Conservation (phyloP, 2,888 invertebrate genomes). For the Lasioglossum marginatum region DNA sequence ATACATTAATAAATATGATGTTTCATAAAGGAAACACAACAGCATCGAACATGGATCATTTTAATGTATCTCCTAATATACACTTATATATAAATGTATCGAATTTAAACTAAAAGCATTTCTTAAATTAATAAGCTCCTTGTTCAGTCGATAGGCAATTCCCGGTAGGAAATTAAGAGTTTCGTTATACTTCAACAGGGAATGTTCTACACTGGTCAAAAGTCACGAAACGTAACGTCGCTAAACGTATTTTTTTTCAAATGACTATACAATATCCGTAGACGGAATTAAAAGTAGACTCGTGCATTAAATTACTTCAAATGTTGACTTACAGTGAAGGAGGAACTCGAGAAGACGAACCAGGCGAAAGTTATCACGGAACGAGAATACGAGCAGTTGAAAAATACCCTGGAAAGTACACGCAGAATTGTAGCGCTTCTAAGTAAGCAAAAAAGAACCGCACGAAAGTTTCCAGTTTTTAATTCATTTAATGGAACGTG, state of each 20-base stretch:
- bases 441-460: constrained; percentile 23
- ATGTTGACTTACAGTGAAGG: constrained; percentile 32
- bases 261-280: neutral
- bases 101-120: neutral
- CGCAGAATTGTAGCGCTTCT: constrained; percentile 28
- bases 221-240: neutral
- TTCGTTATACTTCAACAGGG: neutral
- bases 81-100: neutral
- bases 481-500: neutral
- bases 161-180: neutral
- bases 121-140: neutral
- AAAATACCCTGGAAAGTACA: constrained; percentile 19
- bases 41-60: too few relatives aligned
- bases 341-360: constrained; percentile 1
- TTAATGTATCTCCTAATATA: neutral
- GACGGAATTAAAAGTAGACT: neutral
- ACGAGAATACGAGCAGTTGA: constrained; percentile 27
- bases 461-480: neutral
- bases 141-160: neutral
- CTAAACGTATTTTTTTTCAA: neutral
- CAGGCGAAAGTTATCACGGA: neutral
- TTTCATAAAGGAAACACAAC: too few relatives aligned
- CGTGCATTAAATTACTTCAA: neutral
- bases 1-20: neutral
- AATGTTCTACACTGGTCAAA: neutral